These are phyloP conservation scores for Drosophila sp. DNA, from an alignment of 1,140 invertebrate species.

Conservation along the genomic window DNA sequence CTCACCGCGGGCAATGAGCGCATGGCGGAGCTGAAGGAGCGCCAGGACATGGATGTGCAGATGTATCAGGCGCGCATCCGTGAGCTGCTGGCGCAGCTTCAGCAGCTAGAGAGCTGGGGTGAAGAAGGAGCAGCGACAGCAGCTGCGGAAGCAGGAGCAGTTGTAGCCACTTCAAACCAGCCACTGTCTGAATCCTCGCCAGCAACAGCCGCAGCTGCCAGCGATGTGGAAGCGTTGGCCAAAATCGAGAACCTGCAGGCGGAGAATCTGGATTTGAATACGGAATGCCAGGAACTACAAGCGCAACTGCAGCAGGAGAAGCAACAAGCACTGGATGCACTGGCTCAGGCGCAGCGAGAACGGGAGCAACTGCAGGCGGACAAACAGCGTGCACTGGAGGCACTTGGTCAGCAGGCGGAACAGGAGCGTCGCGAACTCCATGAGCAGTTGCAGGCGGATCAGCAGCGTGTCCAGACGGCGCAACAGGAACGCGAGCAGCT, in stretches of 20 bases:
- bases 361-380: conserved; percentile 39
- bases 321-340: conserved; percentile 32
- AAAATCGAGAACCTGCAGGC: conserved; percentile 56
- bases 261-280: conserved; percentile 79
- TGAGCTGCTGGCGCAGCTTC: conserved; percentile 87
- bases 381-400: conserved; percentile 85
- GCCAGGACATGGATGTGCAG: conserved; percentile 89
- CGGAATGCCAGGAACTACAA: conserved; percentile 58
- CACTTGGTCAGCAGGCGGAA: conserved; percentile 85
- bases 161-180: conserved; percentile 3
- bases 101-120: conserved; percentile 87
- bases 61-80: conserved; percentile 89
- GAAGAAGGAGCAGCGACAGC: conserved; percentile 85
- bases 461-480: conserved; percentile 55
- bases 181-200: background rate
- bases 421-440: conserved; percentile 89
- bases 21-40: conserved; percentile 91
- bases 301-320: conserved; percentile 39
- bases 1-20: conserved; percentile 91
- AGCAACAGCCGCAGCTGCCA: background rate
- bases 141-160: conserved; percentile 84
- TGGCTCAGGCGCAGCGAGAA: conserved; percentile 28
- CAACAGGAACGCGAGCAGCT: conserved; percentile 37
- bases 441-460: conserved; percentile 78
- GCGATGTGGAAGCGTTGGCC: conserved; percentile 11